Base-by-base conservation (phyloP, 2,888 invertebrate genomes). In the Deilephila elpenor region DNA sequence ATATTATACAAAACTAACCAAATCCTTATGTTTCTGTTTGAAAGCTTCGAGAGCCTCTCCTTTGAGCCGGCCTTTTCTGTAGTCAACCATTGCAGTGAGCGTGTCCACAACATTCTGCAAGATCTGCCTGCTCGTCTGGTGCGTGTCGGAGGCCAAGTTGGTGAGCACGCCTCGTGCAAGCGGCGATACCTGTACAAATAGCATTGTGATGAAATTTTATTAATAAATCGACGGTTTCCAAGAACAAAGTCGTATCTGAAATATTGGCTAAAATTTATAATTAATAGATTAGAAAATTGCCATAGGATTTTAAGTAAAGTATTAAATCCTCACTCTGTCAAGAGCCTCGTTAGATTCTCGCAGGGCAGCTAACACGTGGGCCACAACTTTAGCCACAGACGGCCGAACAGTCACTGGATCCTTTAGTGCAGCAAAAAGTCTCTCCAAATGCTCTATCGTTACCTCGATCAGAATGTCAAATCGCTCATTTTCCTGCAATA, bases 101-200 rank as follows among this genome's bases (percentile, higher is more conserved):
- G 96, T 91, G 78, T 96, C 96, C 0, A 96, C 96, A 37, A 97
- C 88, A 71, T 95, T 95, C 79, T 96, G 96, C 62, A 97, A 83
- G 3, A 94, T 85, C 64, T 91, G 93, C 0, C 95, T 93, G 25
- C 93, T 91, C 81, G 93, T 95, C 71, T 95, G 95, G 0, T 95
- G 93, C 74, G 95, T 94, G 78, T 96, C 96, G 1, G 93, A 94
- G 0, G 95, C 95, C 51, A 97, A 86, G 19, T 85, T 89, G 3
- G 88, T 86, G 17, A 97, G 89, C 32, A 96, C 94, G 0, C 80
- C 79, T 0, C 94, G 92, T 37, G 96, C 92, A 75, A 92, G 93
- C 0, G 95, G 91, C 2, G 94, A 86, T 61, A 95, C 89, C 95
- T 95, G 78, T 32, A 29, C 74, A 51, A 75, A 76, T 71, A 73